Percentiles rank a stretch among this genome's conserved stretches.
These are phyloP conservation scores for Taphrorychus bicolor DNA, from an alignment of 2,888 invertebrate genomes.

Conservation along the genomic window DNA sequence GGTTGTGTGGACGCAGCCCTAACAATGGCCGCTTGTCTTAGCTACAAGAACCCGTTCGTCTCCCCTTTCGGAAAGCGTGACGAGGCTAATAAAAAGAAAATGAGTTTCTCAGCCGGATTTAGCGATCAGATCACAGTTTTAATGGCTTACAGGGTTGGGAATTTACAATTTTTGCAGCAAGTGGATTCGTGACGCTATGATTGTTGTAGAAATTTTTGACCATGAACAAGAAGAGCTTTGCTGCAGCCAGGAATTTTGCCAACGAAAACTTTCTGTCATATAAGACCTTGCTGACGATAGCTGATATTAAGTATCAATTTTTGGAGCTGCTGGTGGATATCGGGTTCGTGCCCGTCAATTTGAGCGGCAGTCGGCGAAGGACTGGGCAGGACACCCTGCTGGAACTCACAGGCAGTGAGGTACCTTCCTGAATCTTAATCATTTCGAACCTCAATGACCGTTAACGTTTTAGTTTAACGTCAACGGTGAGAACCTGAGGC, in stretches of 20 bases:
- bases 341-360: conserved; percentile 77
- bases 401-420: conserved; percentile 49
- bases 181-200: not conserved
- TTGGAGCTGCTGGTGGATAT: conserved; percentile 77
- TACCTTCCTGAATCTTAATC: conserved; percentile 24
- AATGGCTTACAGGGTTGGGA: conserved; percentile 78
- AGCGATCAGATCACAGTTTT: conserved; percentile 91
- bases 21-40: conserved; percentile 86
- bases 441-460: not conserved
- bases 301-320: conserved; percentile 86
- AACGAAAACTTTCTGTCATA: conserved; percentile 83
- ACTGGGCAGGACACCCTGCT: conserved; percentile 71
- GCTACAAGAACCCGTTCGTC: conserved; percentile 80
- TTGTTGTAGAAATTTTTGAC: conserved; percentile 77
- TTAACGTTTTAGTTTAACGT: conserved; percentile 74
- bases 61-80: conserved; percentile 76
- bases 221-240: conserved; percentile 70
- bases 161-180: not conserved
- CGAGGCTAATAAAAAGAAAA: conserved; percentile 75
- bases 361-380: conserved; percentile 64
- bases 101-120: conserved; percentile 77
- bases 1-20: conserved; percentile 91
- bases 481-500: conserved; percentile 75
- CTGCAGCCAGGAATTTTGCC: conserved; percentile 80
- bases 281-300: conserved; percentile 82